phyloP scores from a whole-genome alignment of 2,113 vertebrate species.

The Melanocharis versteri region DNA sequence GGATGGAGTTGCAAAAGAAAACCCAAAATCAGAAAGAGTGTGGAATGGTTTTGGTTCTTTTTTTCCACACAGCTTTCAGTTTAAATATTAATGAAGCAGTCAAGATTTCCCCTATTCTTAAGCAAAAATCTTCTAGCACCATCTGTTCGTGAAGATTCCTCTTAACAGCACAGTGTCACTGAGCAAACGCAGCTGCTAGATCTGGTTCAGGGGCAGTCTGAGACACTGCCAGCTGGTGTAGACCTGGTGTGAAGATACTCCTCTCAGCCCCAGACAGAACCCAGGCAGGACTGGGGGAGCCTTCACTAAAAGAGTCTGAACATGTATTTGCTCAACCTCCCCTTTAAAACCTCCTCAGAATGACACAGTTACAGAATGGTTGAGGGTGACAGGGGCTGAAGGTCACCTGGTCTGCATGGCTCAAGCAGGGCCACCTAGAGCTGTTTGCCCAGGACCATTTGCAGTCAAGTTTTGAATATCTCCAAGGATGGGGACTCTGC shows the following conservation, averaged over 20 bases:
- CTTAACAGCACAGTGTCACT: neutral
- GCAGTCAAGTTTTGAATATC: neutral
- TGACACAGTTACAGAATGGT: neutral
- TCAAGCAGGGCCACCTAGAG: neutral
- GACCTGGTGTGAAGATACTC: neutral
- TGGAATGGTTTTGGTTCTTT: neutral
- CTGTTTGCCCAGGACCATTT: neutral
- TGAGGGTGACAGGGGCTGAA: neutral
- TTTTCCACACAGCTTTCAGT: neutral
- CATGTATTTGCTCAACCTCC: neutral
- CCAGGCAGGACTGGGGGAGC: neutral
- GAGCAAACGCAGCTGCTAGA: neutral
- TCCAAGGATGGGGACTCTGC: neutral
- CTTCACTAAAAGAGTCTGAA: neutral
- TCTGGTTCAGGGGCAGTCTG: neutral
- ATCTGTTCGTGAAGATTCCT: neutral
- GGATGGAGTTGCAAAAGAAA: neutral
- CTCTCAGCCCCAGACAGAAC: neutral
- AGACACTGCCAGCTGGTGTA: neutral
- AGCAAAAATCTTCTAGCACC: neutral
- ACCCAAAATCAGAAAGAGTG: neutral
- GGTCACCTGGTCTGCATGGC: neutral
- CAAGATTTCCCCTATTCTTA: neutral
- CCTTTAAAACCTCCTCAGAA: neutral
- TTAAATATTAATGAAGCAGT: neutral